Evolutionary conservation across 2,888 invertebrate species (phyloP), one percentile per base, ranked within the genome.

Genomic region (Omphaloscelis lunosa): DNA sequence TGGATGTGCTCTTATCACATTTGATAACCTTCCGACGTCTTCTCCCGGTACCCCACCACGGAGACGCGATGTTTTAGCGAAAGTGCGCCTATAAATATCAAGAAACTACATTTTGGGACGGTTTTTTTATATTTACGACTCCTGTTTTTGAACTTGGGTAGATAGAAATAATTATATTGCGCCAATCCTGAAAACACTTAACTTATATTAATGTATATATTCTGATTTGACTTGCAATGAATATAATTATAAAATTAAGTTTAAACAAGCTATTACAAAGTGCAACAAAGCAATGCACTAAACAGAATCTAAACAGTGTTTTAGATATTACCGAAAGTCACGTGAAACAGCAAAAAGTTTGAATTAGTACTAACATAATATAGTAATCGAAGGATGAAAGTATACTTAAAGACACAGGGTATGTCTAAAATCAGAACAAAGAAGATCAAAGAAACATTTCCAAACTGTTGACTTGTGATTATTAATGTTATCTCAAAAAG

Each of bases 1-100:
- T 96, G 95, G 96, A 96, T 96, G 94, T 89, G 93, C 91, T 93
- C 92, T 96, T 96, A 96, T 96, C 96, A 92, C 86, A 77, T 89
- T 88, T 94, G 96, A 96, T 96, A 96, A 96, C 96, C 96, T 95
- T 95, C 92, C 91, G 92, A 86, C 91, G 90, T 90, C 90, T 89
- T 89, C 90, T 91, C 90, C 90, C 88, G 89, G 88, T 84, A 84
- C 90, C 79, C 89, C 87, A 87, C 89, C 75, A 83, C 77, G 68
- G 73, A 82, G 90, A 81, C 80, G 88, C 87, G 88, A 82, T 88
- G 86, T 90, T 91, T 90, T 87, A 91, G 93, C 91, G 88, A 94
- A 94, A 94, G 89, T 90, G 84, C 80, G 77, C 79, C 80, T 89
- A 84, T 79, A 82, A 86, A 87, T 88, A 87, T 72, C 72, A 78